Conservation (phyloP, 1,140 invertebrate species). For the Diploscapter pachys region DNA sequence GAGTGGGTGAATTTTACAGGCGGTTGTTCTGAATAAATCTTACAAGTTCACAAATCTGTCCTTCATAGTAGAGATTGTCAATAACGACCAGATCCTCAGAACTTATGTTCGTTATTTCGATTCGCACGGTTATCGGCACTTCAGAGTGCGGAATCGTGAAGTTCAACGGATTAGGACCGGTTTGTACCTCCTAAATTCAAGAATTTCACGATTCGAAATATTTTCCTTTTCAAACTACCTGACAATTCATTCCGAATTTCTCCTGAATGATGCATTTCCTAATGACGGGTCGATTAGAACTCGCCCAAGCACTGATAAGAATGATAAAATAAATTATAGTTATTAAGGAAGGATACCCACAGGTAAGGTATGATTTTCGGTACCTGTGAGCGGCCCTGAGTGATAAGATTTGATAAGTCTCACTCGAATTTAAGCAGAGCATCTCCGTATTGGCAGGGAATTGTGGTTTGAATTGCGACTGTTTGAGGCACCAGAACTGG, state of each 20-base stretch:
- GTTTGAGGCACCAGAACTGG: neutral
- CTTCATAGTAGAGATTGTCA: conserved; percentile 34
- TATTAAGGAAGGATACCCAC: neutral
- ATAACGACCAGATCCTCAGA: conserved; percentile 21
- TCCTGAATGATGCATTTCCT: conserved; percentile 4
- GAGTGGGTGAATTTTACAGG: neutral
- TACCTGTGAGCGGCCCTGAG: no score
- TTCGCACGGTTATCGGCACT: conserved; percentile 16
- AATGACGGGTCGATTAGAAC: neutral
- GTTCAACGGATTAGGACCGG: conserved; percentile 20
- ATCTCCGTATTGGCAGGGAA: conserved; percentile 6
- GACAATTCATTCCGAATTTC: neutral
- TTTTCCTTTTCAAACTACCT: neutral
- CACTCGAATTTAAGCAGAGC: conserved; percentile 11
- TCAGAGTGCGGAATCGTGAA: conserved; percentile 25
- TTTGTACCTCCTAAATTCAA: conserved; percentile 2
- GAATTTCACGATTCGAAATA: neutral
- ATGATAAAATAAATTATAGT: neutral
- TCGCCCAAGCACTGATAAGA: conserved; percentile 10
- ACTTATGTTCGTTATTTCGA: conserved; percentile 25
- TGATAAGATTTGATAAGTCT: neutral
- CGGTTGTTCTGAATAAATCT: neutral
- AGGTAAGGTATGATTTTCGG: no score
- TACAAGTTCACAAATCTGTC: conserved; percentile 35
- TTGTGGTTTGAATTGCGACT: conserved; percentile 10